Evolutionary conservation across 2,113 vertebrate species (phyloP).

Genomic region (Mystacornis crossleyi): DNA sequence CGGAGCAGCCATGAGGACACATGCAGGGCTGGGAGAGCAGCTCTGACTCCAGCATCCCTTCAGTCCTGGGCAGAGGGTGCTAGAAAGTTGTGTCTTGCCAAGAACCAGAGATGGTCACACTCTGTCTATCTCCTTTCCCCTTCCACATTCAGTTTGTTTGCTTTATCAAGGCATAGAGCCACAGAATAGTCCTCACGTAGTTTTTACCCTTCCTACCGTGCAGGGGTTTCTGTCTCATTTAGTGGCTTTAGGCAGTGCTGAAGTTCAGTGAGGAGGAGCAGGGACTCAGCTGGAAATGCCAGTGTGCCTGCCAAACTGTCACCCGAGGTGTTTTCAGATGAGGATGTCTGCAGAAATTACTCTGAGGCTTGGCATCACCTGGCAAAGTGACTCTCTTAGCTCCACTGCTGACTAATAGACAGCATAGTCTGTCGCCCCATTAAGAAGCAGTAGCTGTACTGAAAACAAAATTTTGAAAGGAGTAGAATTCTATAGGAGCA

Average conservation of each 20-base stretch:
- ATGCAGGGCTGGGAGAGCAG: not conserved
- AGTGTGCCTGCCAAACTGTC: constrained; percentile 46
- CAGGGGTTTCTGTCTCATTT: constrained; percentile 7
- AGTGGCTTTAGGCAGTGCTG: constrained; percentile 32
- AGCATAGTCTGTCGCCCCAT: not conserved
- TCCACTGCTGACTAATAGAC: constrained; percentile 35
- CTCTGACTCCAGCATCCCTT: not conserved
- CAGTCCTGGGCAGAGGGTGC: not conserved
- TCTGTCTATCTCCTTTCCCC: not conserved
- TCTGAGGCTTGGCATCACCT: constrained; percentile 6
- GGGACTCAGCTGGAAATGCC: constrained; percentile 35
- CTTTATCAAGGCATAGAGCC: not conserved
- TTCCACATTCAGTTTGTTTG: not conserved
- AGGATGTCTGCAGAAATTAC: constrained; percentile 51
- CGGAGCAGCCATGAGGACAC: not conserved
- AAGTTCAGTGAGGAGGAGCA: constrained; percentile 37
- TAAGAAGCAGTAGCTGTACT: not conserved
- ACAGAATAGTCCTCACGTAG: not conserved
- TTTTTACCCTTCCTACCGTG: not conserved
- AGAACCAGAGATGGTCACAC: accelerated
- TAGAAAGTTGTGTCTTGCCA: not conserved
- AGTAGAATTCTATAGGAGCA: not conserved
- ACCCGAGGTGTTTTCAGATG: constrained; percentile 42
- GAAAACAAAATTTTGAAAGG: not conserved
- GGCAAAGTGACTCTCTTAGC: not conserved